Base-by-base conservation (phyloP, 1,140 invertebrate species). In the Oreohelix idahoensis region DNA sequence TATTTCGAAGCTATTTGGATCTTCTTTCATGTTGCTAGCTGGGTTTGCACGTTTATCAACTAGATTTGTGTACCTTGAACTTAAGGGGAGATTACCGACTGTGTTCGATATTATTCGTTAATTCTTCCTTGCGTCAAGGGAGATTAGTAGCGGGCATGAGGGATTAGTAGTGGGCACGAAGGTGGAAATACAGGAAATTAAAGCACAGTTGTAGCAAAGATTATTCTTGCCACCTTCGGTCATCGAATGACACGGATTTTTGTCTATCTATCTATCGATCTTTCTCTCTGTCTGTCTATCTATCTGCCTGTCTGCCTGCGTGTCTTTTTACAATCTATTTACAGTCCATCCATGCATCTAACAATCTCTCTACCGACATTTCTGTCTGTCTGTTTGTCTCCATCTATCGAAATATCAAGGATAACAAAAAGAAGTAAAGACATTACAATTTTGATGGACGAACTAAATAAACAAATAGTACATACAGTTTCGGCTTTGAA, bases 71-170 rank as follows among this genome's bases (percentile, higher is more conserved):
- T 66, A 66, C n/a, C 63, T 66, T 66, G n/a, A 29, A 66, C 63
- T 32, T 32, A n/a, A 66, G 5, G n/a, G 63, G 29, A 66, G 63
- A 66, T 66, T 66, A 66, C 2, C 29, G 29, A 8, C 29, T 66
- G 8, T 66, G 63, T 66, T 66, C 63, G 29, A 66, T 66, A 66
- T 66, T 66, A 66, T 32, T 66, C 63, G 63, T 29, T 66, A 66
- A 66, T 66, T 58, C 63, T 66, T 66, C 15, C n/a, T 32, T 29
- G 63, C 29, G 29, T 66, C 29, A 32, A n/a, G 29, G 63, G 63
- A 66, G 63, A 66, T 66, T 66, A 66, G 8, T 58, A 20, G 17
- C 20, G 53, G 10, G 10, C 17, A 49, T 11, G 10, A n/a, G 53
- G 26, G 53, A 58, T 15, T 58, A 58, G 1, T 58, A 58, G 53